Evolutionary conservation across 2,113 vertebrate species (phyloP).

Genomic region (Peromyscus polionotus): DNA sequence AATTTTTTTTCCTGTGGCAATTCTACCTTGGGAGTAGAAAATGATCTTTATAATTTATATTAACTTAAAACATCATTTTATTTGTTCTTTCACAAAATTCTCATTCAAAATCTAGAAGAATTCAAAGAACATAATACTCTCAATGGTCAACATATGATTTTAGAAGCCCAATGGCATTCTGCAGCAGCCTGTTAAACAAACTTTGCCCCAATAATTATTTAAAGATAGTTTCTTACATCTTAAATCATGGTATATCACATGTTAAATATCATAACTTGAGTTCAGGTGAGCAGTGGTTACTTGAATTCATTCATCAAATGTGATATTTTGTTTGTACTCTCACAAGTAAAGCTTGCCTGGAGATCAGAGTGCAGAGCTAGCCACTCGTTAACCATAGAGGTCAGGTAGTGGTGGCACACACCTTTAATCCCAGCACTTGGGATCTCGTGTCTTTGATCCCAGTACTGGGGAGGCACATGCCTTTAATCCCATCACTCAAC

Average conservation of each 20-base stretch:
- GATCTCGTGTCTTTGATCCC: too few relatives aligned
- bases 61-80: constrained; percentile 51
- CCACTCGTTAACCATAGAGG: too few relatives aligned
- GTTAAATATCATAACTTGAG: background rate
- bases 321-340: too few relatives aligned
- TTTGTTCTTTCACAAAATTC: background rate
- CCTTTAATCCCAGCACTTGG: too few relatives aligned
- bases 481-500: too few relatives aligned
- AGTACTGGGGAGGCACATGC: too few relatives aligned
- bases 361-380: too few relatives aligned
- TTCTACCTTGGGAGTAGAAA: background rate
- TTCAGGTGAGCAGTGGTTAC: background rate
- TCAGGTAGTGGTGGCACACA: too few relatives aligned
- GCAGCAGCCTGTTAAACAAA: background rate
- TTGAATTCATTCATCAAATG: background rate
- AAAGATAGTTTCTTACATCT: background rate
- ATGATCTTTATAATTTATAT: background rate
- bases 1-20: background rate
- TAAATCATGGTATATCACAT: constrained; percentile 8
- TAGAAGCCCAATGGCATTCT: background rate
- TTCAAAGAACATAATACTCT: background rate
- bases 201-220: background rate
- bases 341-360: too few relatives aligned
- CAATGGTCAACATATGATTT: background rate
- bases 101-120: background rate